Conservation (phyloP, 2,113 vertebrate genomes). For the Sander lucioperca region DNA sequence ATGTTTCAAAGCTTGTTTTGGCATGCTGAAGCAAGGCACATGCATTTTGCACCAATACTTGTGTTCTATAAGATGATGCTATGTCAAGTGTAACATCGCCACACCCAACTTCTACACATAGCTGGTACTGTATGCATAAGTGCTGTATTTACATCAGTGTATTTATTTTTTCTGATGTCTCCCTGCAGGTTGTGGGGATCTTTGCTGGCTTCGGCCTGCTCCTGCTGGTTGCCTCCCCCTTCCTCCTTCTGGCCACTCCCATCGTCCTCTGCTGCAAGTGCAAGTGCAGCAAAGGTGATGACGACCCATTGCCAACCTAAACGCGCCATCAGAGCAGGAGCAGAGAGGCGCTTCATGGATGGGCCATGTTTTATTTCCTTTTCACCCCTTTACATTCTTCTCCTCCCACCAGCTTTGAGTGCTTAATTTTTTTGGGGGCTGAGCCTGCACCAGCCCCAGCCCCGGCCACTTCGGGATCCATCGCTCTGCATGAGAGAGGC, state of each 20-base stretch:
- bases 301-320: slow-evolving; percentile 96
- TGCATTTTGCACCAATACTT: neutral
- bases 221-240: slow-evolving; percentile 95
- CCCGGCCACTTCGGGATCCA: slow-evolving; percentile 66
- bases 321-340: neutral
- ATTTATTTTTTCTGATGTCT: neutral
- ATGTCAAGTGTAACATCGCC: neutral
- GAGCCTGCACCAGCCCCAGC: slow-evolving; percentile 57
- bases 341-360: slow-evolving; percentile 39
- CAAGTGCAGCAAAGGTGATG: slow-evolving; percentile 98
- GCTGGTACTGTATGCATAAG: neutral
- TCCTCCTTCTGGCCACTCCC: slow-evolving; percentile 95
- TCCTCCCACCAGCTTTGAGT: slow-evolving; percentile 75
- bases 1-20: neutral
- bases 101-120: neutral
- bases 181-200: slow-evolving; percentile 94
- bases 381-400: slow-evolving; percentile 56
- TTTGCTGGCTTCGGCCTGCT: slow-evolving; percentile 98
- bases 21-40: neutral
- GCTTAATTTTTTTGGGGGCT: slow-evolving; percentile 69
- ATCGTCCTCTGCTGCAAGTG: slow-evolving; percentile 99
- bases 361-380: slow-evolving; percentile 58
- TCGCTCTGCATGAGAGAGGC: slow-evolving; percentile 73
- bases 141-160: neutral
- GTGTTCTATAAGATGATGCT: neutral